Conservation (phyloP, 2,888 invertebrate species). For the Perizoma affinitatum region DNA sequence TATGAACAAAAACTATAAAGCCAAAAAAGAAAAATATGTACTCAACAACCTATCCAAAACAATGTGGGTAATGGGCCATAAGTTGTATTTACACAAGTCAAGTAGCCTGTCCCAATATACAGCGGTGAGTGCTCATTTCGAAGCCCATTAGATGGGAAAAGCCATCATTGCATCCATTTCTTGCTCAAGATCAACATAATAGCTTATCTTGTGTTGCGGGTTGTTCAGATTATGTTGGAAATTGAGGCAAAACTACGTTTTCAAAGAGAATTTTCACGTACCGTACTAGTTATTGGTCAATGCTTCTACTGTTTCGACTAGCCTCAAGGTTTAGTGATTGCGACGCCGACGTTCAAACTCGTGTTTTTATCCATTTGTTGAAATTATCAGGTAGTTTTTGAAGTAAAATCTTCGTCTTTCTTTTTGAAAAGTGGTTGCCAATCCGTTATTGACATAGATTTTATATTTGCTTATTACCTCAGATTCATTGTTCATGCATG, state of each 20-base stretch:
- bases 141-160: constrained; percentile 57
- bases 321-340: no score
- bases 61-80: constrained; percentile 20
- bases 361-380: no score
- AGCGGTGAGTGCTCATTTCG: constrained; percentile 53
- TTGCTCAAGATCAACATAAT: constrained; percentile 52
- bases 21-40: background rate
- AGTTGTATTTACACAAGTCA: constrained; percentile 33
- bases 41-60: constrained; percentile 15
- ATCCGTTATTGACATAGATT: no score
- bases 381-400: no score
- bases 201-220: constrained; percentile 40
- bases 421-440: no score
- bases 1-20: background rate
- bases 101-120: constrained; percentile 48
- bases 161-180: constrained; percentile 59
- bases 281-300: no score
- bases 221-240: constrained; percentile 17
- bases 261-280: no score
- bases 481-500: no score
- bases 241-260: background rate
- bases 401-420: no score
- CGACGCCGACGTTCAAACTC: no score
- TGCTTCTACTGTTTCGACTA: no score
- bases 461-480: no score